These are phyloP conservation scores for Cuculus canorus DNA, from an alignment of 2,797 vertebrate genomes.

Conservation along the genomic window DNA sequence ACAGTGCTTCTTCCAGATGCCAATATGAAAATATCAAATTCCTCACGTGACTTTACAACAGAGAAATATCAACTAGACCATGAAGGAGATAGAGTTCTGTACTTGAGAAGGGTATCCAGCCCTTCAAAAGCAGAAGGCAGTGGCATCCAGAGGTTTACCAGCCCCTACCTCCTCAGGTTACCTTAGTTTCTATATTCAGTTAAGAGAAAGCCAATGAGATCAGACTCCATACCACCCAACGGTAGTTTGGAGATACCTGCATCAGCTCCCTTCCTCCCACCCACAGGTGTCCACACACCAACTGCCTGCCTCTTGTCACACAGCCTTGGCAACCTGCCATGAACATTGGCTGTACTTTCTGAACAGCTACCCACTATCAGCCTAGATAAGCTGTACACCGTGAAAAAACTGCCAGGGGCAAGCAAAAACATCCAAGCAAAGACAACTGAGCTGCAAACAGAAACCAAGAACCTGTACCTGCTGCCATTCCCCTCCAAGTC, in stretches of 20 bases:
- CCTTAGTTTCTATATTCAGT: background rate
- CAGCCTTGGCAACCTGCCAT: background rate
- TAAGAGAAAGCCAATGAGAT: background rate
- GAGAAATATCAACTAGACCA: background rate
- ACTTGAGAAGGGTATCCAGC: rapidly evolving
- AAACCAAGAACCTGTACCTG: background rate
- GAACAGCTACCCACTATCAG: background rate
- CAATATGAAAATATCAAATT: background rate
- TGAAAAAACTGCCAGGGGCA: background rate
- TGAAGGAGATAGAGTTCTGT: background rate
- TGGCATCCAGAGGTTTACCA: background rate
- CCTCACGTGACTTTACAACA: background rate
- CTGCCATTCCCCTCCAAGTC: background rate
- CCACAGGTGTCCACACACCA: background rate
- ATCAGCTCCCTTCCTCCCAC: background rate
- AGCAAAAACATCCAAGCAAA: background rate
- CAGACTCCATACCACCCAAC: rapidly evolving
- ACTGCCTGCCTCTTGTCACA: background rate
- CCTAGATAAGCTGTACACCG: background rate
- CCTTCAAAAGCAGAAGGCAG: background rate
- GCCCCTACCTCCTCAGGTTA: background rate
- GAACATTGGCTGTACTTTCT: background rate
- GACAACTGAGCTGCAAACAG: background rate
- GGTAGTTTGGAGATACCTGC: background rate
- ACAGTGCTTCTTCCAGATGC: background rate